Base-by-base conservation (phyloP, 2,797 vertebrate genomes). In the Enteromius mattozi region DNA sequence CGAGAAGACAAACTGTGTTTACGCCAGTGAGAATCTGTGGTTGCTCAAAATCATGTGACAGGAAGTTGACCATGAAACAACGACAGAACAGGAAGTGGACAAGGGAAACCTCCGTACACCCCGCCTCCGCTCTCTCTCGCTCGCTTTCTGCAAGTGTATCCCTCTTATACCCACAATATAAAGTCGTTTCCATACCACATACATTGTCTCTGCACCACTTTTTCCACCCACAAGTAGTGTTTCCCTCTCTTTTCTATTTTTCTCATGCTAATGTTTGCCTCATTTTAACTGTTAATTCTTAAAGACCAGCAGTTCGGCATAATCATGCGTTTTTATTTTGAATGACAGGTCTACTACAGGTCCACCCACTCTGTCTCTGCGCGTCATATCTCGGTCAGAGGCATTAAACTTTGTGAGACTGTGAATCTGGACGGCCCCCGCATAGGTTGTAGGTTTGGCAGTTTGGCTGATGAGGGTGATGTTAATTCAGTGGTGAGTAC, bases 101-200 rank as follows among this genome's bases (percentile, higher is more conserved):
- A 93, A 94, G 94, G 95, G 94, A 95, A 95, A 92, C 95, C 94
- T 95, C 93, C 91, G 78, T 92, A 91, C 90, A 91, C 88, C 85
- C 84, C 88, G 86, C 89, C 89, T 87, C 87, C 90, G 80, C 80
- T 85, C 74, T 84, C 74, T 81, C 49, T 79, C 54, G 78, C 56
- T 85, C 54, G 71, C 33, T 87, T 79, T 65, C n/a, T 88, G 59
- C 81, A 85, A 30, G 79, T 86, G 82, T 75, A 81, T 72, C 71
- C 82, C 80, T 77, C 80, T 71, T 63, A 19, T 85, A 80, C 75
- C 85, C 88, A 75, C 88, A 87, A 84, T 83, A 82, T 70, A 85
- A 74, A 82, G 86, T 83, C 80, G 77, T 88, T 89, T 89, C 86
- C 88, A 89, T 89, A 78, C 80, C 84, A 4, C 70, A 79, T 80